Evolutionary conservation across 1,140 invertebrate genomes (phyloP).

Genomic region (Pseudomyrmex cubaensis): DNA sequence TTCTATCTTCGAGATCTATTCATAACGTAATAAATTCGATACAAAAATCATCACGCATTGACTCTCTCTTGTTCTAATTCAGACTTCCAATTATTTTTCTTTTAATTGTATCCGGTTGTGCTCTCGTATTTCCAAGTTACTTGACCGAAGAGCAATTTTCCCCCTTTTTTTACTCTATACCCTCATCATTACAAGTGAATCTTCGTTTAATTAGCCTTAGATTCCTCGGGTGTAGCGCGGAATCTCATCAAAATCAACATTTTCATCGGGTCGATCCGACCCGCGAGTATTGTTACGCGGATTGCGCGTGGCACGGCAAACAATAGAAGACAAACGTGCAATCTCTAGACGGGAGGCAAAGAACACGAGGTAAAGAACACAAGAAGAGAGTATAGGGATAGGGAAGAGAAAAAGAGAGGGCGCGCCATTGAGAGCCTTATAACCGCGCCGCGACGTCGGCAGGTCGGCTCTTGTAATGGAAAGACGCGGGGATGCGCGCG

Average conservation of each 20-base stretch:
- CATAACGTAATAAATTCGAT: no score
- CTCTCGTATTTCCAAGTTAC: no score
- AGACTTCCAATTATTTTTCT: background rate
- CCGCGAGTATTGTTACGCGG: conserved; percentile 33
- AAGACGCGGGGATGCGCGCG: conserved; percentile 23
- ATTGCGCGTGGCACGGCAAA: conserved; percentile 25
- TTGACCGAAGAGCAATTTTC: background rate
- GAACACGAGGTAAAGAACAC: background rate
- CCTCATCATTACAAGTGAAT: conserved; percentile 16
- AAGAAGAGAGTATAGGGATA: background rate
- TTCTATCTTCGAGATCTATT: background rate
- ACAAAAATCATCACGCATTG: no score
- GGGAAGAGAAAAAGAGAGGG: no score
- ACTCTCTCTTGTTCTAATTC: no score
- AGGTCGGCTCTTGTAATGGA: conserved; percentile 22
- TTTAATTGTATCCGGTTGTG: background rate
- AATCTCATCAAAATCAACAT: conserved; percentile 46
- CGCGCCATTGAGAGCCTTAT: conserved; percentile 19
- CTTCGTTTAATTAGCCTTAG: conserved; percentile 8
- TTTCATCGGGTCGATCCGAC: conserved; percentile 22
- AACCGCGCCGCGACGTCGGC: conserved; percentile 7
- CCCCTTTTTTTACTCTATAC: background rate
- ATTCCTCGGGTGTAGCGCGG: background rate
- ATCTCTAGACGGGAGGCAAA: conserved; percentile 13
- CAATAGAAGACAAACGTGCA: conserved; percentile 51